Percentiles rank a stretch among this genome's conserved stretches.
Conservation (phyloP, 2,113 vertebrate species). For the Cricetomys ansorgei region DNA sequence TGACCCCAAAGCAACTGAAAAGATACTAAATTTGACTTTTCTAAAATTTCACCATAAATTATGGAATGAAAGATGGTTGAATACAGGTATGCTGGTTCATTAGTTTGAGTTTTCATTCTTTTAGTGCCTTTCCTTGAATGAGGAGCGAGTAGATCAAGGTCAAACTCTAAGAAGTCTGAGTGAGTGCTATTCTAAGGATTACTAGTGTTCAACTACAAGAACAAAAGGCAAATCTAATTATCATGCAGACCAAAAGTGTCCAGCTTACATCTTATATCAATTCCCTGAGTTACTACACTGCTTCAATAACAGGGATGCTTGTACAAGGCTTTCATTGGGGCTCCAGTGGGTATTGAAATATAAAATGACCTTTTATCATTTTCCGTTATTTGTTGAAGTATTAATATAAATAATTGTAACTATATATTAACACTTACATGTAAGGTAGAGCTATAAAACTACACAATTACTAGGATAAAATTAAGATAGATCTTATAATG, state of each 20-base stretch:
- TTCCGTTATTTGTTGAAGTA: not conserved
- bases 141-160: conserved; percentile 6
- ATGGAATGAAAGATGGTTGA: not conserved
- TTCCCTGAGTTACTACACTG: not conserved
- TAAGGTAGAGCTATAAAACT: not conserved
- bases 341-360: conserved; percentile 9
- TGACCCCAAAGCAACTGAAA: not conserved
- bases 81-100: not conserved
- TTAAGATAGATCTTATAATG: not conserved
- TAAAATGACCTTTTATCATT: not conserved
- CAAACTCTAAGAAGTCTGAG: not conserved
- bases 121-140: not conserved
- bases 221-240: not conserved
- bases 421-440: not conserved
- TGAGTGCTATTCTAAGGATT: not conserved
- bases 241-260: not conserved
- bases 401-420: not conserved
- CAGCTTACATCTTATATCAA: not conserved
- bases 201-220: not conserved
- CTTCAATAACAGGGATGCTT: not conserved
- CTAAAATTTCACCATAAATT: conserved; percentile 10
- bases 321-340: not conserved
- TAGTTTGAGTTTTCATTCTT: not conserved
- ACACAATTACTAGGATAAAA: not conserved
- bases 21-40: not conserved